Base-by-base conservation (phyloP, 2,113 vertebrate species). In the Zosterops japonicus region DNA sequence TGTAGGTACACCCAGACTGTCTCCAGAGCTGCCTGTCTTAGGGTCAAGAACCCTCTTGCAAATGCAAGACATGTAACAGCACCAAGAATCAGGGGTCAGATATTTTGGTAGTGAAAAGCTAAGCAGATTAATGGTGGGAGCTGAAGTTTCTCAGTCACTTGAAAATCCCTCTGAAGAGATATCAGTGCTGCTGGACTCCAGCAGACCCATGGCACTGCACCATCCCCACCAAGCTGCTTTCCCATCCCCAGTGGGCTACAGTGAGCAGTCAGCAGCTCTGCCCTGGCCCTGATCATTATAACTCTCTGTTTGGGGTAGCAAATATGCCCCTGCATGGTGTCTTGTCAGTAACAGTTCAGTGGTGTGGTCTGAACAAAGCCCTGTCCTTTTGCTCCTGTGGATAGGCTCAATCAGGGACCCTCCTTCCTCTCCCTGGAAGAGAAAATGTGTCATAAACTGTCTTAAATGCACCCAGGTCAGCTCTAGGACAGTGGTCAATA, bases 241-340 rank as follows among this genome's bases (percentile, higher is more conserved):
- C 36, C 1, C 0, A 33, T 46, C 28, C 35, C 22, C n/a, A 84
- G 28, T 2, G 1, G n/a, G 20, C 12, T 29, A 28, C 6, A 29
- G 18, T 0, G 0, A 55, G 50, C 35, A 39, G 18, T 27, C 15
- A 0, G 1, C 21, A 68, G 27, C 47, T 65, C 46, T 84, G 29
- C 44, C 25, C 22, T 8, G 2, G 21, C 41, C 44, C 19, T 14
- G 1, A 41, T 35, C 31, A 5, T 27, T 39, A 13, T 8, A 72
- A 0, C 2, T 12, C 46, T n/a, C 42, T 84, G n/a, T n/a, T 12
- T 18, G 8, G 52, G 42, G 14, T 10, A 50, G 36, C 14, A 75
- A 81, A 71, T 72, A n/a, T 17, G 35, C 12, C 33, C 60, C 11
- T 36, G n/a, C 0, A 0, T 31, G 3, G 10, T 63, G 42, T 27